Evolutionary conservation across 2,888 invertebrate genomes (phyloP).

Genomic region (Acleris sparsana): DNA sequence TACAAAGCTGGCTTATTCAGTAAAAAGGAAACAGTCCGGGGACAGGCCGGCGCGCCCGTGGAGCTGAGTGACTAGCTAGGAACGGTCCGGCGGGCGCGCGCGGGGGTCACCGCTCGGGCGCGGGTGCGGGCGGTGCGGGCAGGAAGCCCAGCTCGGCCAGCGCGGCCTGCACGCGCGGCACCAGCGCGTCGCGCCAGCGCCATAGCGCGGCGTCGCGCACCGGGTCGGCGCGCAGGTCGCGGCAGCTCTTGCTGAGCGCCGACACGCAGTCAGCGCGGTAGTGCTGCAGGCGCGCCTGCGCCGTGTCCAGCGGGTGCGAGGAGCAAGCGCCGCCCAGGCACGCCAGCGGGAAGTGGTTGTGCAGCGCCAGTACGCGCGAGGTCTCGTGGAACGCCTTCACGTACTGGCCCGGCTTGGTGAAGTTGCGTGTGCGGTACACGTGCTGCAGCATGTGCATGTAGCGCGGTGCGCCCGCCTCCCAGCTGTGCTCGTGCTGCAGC

Average conservation of each 20-base stretch:
- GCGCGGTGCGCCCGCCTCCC: constrained; percentile 90
- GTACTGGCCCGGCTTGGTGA: constrained; percentile 96
- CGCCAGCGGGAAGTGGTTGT: constrained; percentile 96
- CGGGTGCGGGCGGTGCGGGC: constrained; percentile 45
- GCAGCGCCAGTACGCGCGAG: constrained; percentile 92
- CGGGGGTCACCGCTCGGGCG: constrained; percentile 40
- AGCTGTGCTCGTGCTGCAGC: constrained; percentile 90
- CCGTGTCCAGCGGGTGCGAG: constrained; percentile 91
- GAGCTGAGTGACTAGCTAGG: background rate
- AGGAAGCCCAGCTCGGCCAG: constrained; percentile 90
- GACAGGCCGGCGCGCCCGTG: background rate
- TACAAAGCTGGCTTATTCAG: constrained; percentile 17
- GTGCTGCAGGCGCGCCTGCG: constrained; percentile 95
- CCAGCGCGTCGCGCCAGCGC: constrained; percentile 92
- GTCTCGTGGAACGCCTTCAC: constrained; percentile 97
- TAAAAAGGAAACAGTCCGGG: background rate
- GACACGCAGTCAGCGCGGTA: constrained; percentile 96
- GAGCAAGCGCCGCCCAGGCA: constrained; percentile 93
- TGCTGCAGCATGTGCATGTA: constrained; percentile 98
- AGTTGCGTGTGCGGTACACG: constrained; percentile 94
- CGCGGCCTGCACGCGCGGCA: constrained; percentile 87
- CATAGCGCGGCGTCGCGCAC: constrained; percentile 94
- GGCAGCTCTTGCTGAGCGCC: constrained; percentile 92
- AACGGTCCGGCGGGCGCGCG: background rate
- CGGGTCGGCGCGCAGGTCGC: constrained; percentile 91